Conservation (phyloP, 2,888 invertebrate species). For the Cantharis rustica region DNA sequence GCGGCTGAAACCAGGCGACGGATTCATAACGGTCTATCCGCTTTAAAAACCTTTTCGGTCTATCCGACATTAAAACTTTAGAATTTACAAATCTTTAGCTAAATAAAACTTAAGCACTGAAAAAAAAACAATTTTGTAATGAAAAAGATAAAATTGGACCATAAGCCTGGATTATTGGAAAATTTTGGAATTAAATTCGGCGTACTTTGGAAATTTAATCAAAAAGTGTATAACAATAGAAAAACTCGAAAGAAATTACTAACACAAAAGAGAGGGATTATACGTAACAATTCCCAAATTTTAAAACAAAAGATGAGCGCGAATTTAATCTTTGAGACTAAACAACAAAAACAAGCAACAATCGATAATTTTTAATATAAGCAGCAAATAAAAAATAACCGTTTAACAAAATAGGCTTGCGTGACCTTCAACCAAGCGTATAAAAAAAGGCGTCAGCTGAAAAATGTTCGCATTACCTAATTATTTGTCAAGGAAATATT, state of each 20-base stretch:
- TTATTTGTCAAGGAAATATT: not conserved
- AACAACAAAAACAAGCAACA: not conserved
- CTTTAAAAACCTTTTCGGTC: slow-evolving; percentile 21
- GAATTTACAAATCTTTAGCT: slow-evolving; percentile 8
- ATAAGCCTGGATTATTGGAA: not conserved
- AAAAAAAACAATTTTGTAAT: not conserved
- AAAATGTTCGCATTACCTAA: slow-evolving; percentile 10
- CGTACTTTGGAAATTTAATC: not conserved
- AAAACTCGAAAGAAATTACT: not conserved
- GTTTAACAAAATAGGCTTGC: not conserved
- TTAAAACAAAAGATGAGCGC: not conserved
- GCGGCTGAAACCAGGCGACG: slow-evolving; percentile 8
- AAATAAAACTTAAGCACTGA: slow-evolving; percentile 8
- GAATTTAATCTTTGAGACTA: not conserved
- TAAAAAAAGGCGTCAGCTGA: not conserved
- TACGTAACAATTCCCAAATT: not conserved
- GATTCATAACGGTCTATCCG: slow-evolving; percentile 16
- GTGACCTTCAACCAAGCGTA: slow-evolving; percentile 13
- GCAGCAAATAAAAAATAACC: not conserved
- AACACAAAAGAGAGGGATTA: not conserved
- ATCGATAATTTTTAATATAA: not conserved
- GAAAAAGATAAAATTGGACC: not conserved
- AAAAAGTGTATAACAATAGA: not conserved
- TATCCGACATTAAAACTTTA: slow-evolving; percentile 16
- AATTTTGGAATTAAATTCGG: not conserved